Evolutionary conservation across 2,888 invertebrate genomes (phyloP).

Genomic region (Leptinotarsa haldemani): DNA sequence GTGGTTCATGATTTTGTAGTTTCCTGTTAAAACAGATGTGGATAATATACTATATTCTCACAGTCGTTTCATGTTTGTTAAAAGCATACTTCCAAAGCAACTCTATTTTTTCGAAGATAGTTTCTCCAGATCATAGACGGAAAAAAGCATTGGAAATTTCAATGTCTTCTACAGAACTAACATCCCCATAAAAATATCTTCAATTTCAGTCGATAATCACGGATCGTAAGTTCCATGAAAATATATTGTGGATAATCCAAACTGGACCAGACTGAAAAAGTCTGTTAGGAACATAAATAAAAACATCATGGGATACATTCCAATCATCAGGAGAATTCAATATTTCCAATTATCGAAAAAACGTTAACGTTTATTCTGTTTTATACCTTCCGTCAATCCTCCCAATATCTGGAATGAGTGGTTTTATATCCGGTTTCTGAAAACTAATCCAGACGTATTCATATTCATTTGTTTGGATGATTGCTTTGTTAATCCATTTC

Average conservation of each 20-base stretch:
- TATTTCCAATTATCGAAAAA: constrained; percentile 4
- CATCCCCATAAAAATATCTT: too few relatives aligned
- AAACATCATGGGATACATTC: neutral
- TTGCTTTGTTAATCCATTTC: constrained; percentile 9
- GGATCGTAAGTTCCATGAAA: too few relatives aligned
- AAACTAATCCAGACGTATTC: neutral
- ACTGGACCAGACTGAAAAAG: neutral
- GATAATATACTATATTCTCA: too few relatives aligned
- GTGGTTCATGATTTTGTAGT: too few relatives aligned
- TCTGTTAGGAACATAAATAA: neutral
- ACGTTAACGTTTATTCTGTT: constrained; percentile 5
- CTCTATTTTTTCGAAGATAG: too few relatives aligned
- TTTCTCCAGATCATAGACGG: too few relatives aligned
- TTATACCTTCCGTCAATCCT: neutral
- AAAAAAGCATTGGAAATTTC: too few relatives aligned
- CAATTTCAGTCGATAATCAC: too few relatives aligned
- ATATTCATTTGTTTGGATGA: constrained; percentile 6
- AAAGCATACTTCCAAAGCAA: too few relatives aligned
- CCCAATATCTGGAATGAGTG: neutral
- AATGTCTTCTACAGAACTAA: too few relatives aligned
- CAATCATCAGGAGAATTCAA: constrained; percentile 7
- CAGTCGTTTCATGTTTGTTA: too few relatives aligned
- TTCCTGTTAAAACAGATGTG: too few relatives aligned
- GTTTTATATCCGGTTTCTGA: neutral
- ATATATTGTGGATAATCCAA: neutral